Evolutionary conservation across 1,140 invertebrate genomes (phyloP), one percentile per base, ranked within the genome.

Genomic region (Drosophila aff.): DNA sequence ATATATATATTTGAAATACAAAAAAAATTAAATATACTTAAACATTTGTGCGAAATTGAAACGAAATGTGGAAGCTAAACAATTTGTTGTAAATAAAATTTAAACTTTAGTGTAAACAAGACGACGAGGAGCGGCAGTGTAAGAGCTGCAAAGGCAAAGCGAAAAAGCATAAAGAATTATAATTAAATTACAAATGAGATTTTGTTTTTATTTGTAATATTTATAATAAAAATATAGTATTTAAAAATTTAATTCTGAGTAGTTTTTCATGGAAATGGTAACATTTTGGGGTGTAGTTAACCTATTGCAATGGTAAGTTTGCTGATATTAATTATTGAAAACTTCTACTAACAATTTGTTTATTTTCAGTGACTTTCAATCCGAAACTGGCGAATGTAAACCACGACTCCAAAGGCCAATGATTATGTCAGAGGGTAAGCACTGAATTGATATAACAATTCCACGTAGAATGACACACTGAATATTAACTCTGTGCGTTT

Each of bases 151-250:
- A 74, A 77, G 68, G 67, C 73, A 84, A 79, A 61, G 76, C 76
- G 53, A 50, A 68, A 80, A 80, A 79, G 73, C 82, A 91, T 81
- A 85, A 73, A 59, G 69, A 73, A 87, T 73, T 89, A 89, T 81
- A 80, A 84, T 82, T 79, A 86, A 91, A 91, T 85, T 91, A 91
- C 90, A 91, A 91, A 85, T 85, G 89, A 91, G 84, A 91, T 91
- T 91, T 92, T 91, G 90, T 92, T 92, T 92, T 86, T 92, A 90
- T 92, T 92, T 92, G 85, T 91, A 92, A 91, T 91, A 90, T 92
- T 92, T 92, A 91, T 91, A 91, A 91, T 91, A 91, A 91, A 82
- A 87, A 83, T 91, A 91, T 91, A 91, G 87, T 91, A 91, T 91
- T 91, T 91, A 91, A 91, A 91, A 91, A 91, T 78, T 91, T 76